phyloP scores from a whole-genome alignment of 2,113 vertebrate genomes.

The Sterna hirundo region DNA sequence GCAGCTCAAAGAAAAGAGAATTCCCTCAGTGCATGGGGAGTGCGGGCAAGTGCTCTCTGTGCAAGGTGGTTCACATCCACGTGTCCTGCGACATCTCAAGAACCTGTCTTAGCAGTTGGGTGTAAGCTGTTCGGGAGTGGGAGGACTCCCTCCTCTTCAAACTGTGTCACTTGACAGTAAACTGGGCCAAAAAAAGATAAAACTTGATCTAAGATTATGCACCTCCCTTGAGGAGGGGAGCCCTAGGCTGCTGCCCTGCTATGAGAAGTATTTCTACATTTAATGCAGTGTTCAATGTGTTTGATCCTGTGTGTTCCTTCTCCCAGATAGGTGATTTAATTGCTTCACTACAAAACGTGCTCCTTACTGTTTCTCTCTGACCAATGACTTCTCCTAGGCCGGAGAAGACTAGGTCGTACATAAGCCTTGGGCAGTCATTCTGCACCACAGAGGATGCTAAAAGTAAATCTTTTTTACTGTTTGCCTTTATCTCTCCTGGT shows the following conservation, averaged over 20 bases:
- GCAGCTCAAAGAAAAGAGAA: background rate
- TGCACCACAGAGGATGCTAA: background rate
- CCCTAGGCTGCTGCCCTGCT: background rate
- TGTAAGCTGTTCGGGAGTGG: background rate
- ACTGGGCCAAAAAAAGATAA: background rate
- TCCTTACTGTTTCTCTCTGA: background rate
- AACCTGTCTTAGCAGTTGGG: background rate
- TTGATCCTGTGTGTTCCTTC: background rate
- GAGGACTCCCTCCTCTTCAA: background rate
- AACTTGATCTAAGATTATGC: background rate
- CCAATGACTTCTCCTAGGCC: background rate
- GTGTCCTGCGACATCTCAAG: background rate
- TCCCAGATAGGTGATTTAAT: background rate
- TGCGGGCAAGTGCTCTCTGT: background rate
- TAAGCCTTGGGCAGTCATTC: background rate
- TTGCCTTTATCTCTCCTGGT: background rate
- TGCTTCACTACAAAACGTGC: background rate
- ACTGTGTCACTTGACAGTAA: background rate
- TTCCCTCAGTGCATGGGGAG: background rate
- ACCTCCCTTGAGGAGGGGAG: background rate
- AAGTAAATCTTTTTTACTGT: background rate
- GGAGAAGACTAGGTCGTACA: background rate
- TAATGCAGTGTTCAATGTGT: fast-evolving
- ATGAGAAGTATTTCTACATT: background rate
- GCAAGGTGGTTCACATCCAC: background rate